Evolutionary conservation across 2,888 invertebrate species (phyloP).

Genomic region (Odontomyia ornata): DNA sequence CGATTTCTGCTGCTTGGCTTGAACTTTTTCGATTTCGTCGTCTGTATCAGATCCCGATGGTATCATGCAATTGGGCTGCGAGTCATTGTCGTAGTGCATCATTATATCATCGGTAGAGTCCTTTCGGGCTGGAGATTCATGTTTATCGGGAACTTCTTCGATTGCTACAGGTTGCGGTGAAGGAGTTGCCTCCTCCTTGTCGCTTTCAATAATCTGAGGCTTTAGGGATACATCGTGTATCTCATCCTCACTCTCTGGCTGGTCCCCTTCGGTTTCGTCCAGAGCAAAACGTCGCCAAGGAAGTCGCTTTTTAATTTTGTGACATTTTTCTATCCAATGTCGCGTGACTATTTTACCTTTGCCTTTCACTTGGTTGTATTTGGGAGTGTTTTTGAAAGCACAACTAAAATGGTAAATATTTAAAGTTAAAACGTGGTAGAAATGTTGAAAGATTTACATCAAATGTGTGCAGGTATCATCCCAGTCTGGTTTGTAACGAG

Average conservation of each 20-base stretch:
- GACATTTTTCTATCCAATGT: conserved; percentile 79
- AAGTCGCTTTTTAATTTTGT: conserved; percentile 66
- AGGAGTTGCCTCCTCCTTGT: no score
- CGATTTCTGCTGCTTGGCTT: not conserved
- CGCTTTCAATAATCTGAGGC: no score
- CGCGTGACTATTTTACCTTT: conserved; percentile 72
- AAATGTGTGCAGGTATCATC: conserved; percentile 80
- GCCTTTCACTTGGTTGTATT: conserved; percentile 76
- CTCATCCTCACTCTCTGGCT: conserved; percentile 62
- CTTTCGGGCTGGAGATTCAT: no score
- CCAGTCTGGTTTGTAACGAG: conserved; percentile 81
- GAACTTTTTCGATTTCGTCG: conserved; percentile 59
- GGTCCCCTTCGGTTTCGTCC: conserved; percentile 54
- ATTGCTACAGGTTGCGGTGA: no score
- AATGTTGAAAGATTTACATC: conserved; percentile 67
- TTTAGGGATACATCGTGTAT: conserved; percentile 55
- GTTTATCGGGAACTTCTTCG: conserved; percentile 32
- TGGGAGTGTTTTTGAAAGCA: conserved; percentile 89
- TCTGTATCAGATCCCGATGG: conserved; percentile 58
- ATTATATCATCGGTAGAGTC: conserved; percentile 21
- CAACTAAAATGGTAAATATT: conserved; percentile 70
- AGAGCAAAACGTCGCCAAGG: conserved; percentile 62
- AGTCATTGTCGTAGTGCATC: conserved; percentile 44
- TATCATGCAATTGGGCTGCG: not conserved
- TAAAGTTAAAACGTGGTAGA: not conserved